These are phyloP conservation scores for Oreohelix idahoensis DNA, from an alignment of 1,140 invertebrate species.

Conservation along the genomic window DNA sequence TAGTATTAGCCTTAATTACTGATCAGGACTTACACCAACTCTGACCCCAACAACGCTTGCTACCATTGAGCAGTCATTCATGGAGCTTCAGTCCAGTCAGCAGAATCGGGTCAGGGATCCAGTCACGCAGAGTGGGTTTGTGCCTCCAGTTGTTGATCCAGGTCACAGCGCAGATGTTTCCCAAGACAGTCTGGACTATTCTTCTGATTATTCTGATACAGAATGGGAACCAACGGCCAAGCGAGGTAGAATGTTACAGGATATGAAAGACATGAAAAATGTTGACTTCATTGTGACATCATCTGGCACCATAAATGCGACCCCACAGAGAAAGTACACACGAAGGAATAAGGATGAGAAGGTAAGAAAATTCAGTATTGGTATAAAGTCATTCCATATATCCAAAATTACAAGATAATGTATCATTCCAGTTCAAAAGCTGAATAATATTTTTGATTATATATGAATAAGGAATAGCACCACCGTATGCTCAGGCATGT, in stretches of 20 bases:
- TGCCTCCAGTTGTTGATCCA: constrained; percentile 83
- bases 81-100: constrained; percentile 78
- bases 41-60: constrained; percentile 93
- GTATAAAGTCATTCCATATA: too few species aligned
- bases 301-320: constrained; percentile 37
- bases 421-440: too few species aligned
- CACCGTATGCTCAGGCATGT: too few species aligned
- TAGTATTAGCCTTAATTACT: too few species aligned
- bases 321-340: constrained; percentile 53
- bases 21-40: constrained; percentile 88
- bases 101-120: constrained; percentile 74
- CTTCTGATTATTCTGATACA: constrained; percentile 45
- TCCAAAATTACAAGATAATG: too few species aligned
- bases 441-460: too few species aligned
- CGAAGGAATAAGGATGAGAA: constrained; percentile 58
- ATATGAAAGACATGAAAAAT: constrained; percentile 7
- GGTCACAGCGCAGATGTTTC: constrained; percentile 55
- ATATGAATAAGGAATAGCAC: too few species aligned
- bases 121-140: constrained; percentile 90
- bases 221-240: constrained; percentile 57
- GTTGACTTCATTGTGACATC: constrained; percentile 36
- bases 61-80: constrained; percentile 87
- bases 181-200: constrained; percentile 56
- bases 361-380: constrained; percentile 40
- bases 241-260: constrained; percentile 29